These are phyloP conservation scores for Ariopsis seemanni DNA, from an alignment of 2,113 vertebrate genomes.

Conservation along the genomic window DNA sequence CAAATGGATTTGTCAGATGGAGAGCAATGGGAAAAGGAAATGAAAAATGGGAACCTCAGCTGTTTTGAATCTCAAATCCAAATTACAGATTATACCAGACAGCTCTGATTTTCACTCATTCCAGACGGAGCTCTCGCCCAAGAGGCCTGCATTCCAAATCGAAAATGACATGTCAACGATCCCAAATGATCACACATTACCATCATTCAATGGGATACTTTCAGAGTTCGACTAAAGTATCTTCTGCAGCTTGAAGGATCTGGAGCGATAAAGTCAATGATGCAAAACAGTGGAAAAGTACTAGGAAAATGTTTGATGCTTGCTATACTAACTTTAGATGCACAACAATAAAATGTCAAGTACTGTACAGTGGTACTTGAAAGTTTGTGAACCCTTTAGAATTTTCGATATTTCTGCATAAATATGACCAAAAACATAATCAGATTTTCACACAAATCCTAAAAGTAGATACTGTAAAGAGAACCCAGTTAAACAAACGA, in stretches of 20 bases:
- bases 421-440: too few species aligned
- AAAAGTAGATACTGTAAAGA: too few species aligned
- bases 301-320: background rate
- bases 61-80: conserved; percentile 62
- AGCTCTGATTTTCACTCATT: conserved; percentile 57
- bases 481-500: too few species aligned
- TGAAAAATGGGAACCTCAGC: conserved; percentile 48
- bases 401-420: too few species aligned
- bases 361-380: background rate
- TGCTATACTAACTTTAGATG: background rate
- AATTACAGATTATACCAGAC: conserved; percentile 66
- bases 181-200: conserved; percentile 50
- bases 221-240: background rate
- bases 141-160: conserved; percentile 56
- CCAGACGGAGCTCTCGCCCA: conserved; percentile 11
- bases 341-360: background rate
- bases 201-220: background rate
- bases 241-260: background rate
- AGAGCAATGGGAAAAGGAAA: conserved; percentile 58
- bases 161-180: conserved; percentile 56
- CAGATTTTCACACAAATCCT: too few species aligned
- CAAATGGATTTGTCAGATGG: conserved; percentile 54
- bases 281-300: background rate
- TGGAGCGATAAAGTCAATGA: background rate
- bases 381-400: background rate